Percentiles rank a stretch among this genome's conserved stretches.
Conservation (phyloP, 1,140 invertebrate species). For the Diploscapter pachys region DNA sequence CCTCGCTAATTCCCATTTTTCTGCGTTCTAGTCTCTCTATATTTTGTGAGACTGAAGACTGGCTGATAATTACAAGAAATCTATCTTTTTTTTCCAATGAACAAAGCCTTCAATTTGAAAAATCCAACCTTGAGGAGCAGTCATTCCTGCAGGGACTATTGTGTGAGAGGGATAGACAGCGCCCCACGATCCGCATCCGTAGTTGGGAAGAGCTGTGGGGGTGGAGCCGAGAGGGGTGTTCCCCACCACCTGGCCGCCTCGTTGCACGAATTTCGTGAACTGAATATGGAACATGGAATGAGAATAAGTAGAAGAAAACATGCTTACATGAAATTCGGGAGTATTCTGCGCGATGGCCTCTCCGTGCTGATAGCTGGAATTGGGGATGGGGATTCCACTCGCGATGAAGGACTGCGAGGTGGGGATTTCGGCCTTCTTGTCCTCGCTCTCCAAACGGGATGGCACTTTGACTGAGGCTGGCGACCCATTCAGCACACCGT, state of each 20-base stretch:
- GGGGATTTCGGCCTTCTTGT: no score
- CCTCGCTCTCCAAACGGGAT: no score
- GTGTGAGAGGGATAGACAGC: conserved; percentile 47
- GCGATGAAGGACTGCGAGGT: not conserved
- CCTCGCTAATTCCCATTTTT: not conserved
- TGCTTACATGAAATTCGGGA: conserved; percentile 36
- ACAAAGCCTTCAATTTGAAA: not conserved
- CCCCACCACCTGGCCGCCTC: conserved; percentile 21
- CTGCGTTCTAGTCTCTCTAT: conserved; percentile 3
- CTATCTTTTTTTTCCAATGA: conserved; percentile 1
- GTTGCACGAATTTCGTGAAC: conserved; percentile 23
- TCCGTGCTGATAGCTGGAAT: conserved; percentile 4
- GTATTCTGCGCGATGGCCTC: conserved; percentile 22
- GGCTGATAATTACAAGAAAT: not conserved
- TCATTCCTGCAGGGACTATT: not conserved
- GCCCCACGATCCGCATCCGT: conserved; percentile 48
- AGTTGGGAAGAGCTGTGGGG: conserved; percentile 51
- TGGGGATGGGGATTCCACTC: conserved; percentile 2
- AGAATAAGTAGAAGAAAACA: not conserved
- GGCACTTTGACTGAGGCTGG: no score
- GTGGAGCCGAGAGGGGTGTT: conserved; percentile 35
- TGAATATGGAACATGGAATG: not conserved
- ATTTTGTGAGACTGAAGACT: not conserved
- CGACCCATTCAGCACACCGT: no score
- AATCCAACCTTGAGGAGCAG: not conserved